phyloP scores from a whole-genome alignment of 2,113 vertebrate species.

The Cervus canadensis region DNA sequence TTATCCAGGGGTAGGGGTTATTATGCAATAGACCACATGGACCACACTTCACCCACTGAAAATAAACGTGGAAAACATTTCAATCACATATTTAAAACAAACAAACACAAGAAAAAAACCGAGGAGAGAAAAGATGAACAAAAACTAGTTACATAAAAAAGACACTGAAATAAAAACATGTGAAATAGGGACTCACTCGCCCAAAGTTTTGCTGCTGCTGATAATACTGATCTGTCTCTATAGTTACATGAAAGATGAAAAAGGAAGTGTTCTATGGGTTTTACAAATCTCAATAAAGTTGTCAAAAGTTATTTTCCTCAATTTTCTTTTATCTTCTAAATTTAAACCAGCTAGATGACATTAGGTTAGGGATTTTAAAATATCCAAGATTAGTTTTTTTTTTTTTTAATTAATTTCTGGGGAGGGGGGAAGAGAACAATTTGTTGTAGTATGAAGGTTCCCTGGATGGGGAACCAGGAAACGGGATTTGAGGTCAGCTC shows the following conservation, averaged over 20 bases:
- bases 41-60: conserved; percentile 41
- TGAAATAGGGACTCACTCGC: background rate
- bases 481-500: background rate
- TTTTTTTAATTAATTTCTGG: background rate
- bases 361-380: background rate
- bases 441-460: background rate
- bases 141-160: conserved; percentile 22
- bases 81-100: background rate
- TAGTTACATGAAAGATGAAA: background rate
- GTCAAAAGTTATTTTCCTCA: background rate
- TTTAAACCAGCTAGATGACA: background rate
- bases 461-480: background rate
- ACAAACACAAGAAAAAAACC: background rate
- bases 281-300: background rate
- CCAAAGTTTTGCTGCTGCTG: background rate
- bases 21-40: conserved; percentile 42
- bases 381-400: background rate
- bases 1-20: background rate
- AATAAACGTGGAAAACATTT: conserved; percentile 40
- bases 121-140: background rate
- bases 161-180: background rate
- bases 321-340: background rate
- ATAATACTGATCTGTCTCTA: background rate
- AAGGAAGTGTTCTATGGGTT: background rate
- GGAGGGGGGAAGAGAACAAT: background rate